Conservation (phyloP, 1,140 invertebrate genomes). For the Halesus radiatus region DNA sequence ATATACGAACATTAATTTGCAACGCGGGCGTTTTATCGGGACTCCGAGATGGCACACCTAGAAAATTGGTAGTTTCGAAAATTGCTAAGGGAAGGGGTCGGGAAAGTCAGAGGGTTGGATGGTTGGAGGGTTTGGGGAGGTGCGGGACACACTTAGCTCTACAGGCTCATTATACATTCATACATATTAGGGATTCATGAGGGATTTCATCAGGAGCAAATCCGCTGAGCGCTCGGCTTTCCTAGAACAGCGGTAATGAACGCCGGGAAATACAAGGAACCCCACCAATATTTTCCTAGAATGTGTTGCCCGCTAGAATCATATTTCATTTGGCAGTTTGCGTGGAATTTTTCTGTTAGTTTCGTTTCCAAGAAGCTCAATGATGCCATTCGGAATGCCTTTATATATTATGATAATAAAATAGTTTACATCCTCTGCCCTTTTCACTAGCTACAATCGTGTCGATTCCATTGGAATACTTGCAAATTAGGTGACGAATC, state of each 20-base stretch:
- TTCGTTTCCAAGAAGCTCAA: too few species aligned
- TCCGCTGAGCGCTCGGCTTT: background rate
- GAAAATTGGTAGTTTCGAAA: background rate
- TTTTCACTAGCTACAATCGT: too few species aligned
- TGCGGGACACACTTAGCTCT: slow-evolving; percentile 2
- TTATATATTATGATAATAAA: too few species aligned
- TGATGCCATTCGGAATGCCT: too few species aligned
- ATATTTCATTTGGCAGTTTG: too few species aligned
- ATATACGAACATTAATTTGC: slow-evolving; percentile 16
- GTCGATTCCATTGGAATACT: too few species aligned
- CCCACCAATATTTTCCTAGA: too few species aligned
- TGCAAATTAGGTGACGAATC: too few species aligned
- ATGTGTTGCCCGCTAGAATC: too few species aligned
- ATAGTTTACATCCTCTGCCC: too few species aligned
- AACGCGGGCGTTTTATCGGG: background rate
- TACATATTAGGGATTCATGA: slow-evolving; percentile 31
- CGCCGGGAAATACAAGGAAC: background rate
- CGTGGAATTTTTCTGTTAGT: too few species aligned
- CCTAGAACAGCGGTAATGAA: slow-evolving; percentile 17
- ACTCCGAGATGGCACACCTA: slow-evolving; percentile 5
- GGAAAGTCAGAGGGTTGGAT: background rate
- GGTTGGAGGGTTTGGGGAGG: background rate
- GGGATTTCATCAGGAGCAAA: slow-evolving; percentile 24
- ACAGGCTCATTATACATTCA: slow-evolving; percentile 30
- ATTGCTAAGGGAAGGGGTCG: background rate